Evolutionary conservation across 2,113 vertebrate species (phyloP).

Genomic region (Myrmecobius fasciatus): DNA sequence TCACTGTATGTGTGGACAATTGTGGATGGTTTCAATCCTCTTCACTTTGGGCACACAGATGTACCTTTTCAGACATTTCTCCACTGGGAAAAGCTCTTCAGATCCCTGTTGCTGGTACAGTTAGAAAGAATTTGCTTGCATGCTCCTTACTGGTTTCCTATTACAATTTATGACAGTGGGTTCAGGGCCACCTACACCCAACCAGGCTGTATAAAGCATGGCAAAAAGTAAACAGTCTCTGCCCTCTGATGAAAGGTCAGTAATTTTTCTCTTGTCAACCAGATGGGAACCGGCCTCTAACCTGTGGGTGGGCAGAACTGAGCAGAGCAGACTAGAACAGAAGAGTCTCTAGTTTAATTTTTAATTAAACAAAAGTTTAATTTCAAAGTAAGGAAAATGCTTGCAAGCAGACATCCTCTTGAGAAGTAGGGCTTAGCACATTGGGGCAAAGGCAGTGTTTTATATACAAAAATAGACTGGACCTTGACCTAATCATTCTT

Average conservation of each 20-base stretch:
- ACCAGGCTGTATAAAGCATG: not conserved
- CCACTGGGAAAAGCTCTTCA: not conserved
- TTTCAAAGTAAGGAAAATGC: too few species aligned
- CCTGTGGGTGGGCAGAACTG: too few species aligned
- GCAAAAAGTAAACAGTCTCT: not conserved
- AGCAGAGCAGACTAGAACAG: too few species aligned
- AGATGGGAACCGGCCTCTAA: too few species aligned
- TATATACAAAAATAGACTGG: too few species aligned
- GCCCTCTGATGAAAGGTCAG: not conserved
- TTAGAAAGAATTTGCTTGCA: not conserved
- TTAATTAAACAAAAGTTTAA: too few species aligned
- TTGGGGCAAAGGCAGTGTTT: too few species aligned
- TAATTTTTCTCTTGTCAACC: not conserved
- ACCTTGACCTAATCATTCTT: too few species aligned
- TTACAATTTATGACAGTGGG: not conserved
- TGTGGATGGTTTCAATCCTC: not conserved
- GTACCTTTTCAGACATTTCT: not conserved
- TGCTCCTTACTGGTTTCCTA: not conserved
- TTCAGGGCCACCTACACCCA: not conserved
- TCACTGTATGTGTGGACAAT: not conserved
- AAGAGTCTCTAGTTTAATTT: too few species aligned
- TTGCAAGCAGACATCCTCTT: too few species aligned
- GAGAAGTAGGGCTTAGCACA: too few species aligned
- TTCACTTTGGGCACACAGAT: not conserved
- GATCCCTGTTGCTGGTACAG: not conserved